These are phyloP conservation scores for Montipora sp. DNA, from an alignment of 64 coral and sea anemone genomes.

Conservation along the genomic window DNA sequence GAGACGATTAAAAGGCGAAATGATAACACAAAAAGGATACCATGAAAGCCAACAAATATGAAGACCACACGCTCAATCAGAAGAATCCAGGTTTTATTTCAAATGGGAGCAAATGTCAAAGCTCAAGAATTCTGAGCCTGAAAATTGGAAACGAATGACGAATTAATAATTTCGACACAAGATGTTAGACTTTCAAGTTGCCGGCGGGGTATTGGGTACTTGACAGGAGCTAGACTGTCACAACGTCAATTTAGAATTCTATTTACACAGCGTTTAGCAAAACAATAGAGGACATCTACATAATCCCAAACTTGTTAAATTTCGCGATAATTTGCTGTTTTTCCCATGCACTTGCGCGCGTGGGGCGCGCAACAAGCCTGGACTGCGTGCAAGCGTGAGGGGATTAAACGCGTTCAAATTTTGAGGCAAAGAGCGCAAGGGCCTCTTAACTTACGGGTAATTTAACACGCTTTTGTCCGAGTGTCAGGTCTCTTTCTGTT, in stretches of 20 bases:
- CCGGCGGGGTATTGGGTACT: slow-evolving; percentile 10
- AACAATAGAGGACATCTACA: slow-evolving; percentile 72
- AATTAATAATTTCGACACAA: slow-evolving; percentile 16
- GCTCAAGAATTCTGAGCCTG: not conserved
- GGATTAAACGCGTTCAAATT: slow-evolving; percentile 36
- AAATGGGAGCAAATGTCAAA: slow-evolving; percentile 19
- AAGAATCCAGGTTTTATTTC: slow-evolving; percentile 48
- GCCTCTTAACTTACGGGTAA: slow-evolving; percentile 9
- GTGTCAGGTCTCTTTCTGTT: slow-evolving; percentile 51
- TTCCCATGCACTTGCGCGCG: slow-evolving; percentile 3
- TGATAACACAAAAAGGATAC: slow-evolving; percentile 1
- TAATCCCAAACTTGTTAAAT: slow-evolving; percentile 57
- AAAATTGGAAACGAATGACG: slow-evolving; percentile 55
- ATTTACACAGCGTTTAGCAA: slow-evolving; percentile 71
- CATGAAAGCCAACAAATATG: slow-evolving; percentile 9
- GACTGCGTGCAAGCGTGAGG: not conserved
- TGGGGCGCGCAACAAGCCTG: not conserved
- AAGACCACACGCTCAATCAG: not conserved
- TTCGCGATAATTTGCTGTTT: slow-evolving; percentile 50
- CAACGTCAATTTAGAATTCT: slow-evolving; percentile 63
- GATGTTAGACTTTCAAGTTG: not conserved
- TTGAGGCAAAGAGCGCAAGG: not conserved
- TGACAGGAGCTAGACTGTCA: slow-evolving; percentile 50
- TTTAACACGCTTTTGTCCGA: slow-evolving; percentile 44
- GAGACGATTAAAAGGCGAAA: slow-evolving; percentile 23